These are phyloP conservation scores for Trichogramma pretiosum DNA, from an alignment of 1,140 invertebrate species.

Conservation along the genomic window DNA sequence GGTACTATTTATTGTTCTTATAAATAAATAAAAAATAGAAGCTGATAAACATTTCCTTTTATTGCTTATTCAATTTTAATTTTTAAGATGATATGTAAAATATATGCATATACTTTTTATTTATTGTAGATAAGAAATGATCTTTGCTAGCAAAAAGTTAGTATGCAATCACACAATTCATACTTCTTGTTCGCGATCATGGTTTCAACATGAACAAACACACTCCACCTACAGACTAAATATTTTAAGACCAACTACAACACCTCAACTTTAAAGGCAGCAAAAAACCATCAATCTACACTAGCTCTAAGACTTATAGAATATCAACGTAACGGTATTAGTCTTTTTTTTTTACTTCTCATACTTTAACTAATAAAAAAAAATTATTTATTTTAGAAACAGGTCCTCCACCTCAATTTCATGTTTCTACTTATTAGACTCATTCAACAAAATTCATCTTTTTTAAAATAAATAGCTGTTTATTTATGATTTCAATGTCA, in stretches of 20 bases:
- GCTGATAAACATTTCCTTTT: conserved; percentile 6
- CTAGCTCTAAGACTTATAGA: conserved; percentile 32
- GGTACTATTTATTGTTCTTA: conserved; percentile 58
- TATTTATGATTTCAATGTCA: too few relatives aligned
- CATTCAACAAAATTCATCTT: conserved; percentile 32
- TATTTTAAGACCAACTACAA: conserved; percentile 67
- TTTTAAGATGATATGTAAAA: conserved; percentile 4
- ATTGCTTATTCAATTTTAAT: conserved; percentile 1
- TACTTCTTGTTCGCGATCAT: conserved; percentile 92
- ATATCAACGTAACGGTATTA: conserved; percentile 27
- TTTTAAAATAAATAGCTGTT: too few relatives aligned
- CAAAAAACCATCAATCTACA: conserved; percentile 30
- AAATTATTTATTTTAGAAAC: conserved; percentile 25
- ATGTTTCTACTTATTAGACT: conserved; percentile 34
- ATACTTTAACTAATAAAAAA: neutral
- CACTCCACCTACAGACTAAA: conserved; percentile 98
- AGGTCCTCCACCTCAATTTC: conserved; percentile 32
- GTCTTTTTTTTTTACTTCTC: neutral
- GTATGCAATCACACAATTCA: conserved; percentile 99
- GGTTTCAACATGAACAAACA: conserved; percentile 99
- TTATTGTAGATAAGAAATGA: conserved; percentile 47
- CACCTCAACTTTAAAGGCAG: conserved; percentile 27
- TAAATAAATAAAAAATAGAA: neutral
- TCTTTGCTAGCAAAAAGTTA: conserved; percentile 85
- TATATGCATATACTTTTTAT: neutral